Evolutionary conservation across 2,888 invertebrate species (phyloP), one percentile per base, ranked within the genome.

Genomic region (Agrypnus murinus): DNA sequence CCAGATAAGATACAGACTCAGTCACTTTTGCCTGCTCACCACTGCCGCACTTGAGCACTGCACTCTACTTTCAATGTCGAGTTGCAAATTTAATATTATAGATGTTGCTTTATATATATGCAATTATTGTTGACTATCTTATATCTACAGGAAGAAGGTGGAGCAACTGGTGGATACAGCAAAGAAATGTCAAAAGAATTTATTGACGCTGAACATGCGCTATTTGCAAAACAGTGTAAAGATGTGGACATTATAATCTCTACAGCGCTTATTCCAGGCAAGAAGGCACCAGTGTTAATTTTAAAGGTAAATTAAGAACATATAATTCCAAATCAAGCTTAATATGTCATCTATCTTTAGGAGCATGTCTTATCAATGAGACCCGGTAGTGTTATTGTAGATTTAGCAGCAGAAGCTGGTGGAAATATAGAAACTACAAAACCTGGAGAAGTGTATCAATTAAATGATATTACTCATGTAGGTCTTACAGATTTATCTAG

Each of bases 261-360:
- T n/a, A 96, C 96, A 0, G 96, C 96, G 4, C 89, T 96, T 10
- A 95, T 96, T 77, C 96, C 96, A 10, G 96, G 95, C 55, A 94
- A 92, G 84, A 92, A 90, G 58, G 96, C 96, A 0, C 96, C 96
- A 0, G 79, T 92, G 62, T 90, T 96, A 10, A 92, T 96, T 77
- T 87, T 93, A 65, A 94, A 92, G 89, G 94, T 94, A 82, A 65
- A 34, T 43, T n/a, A 12, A 12, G n/a, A 7, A 1, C 8, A 78
- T 68, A 58, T 64, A 31, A 14, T 58, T 63, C 46, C 17, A 5
- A 15, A 14, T 32, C 19, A 25, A 9, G 53, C 12, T 46, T 31
- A 15, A 45, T 14, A 70, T 31, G 38, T 63, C 12, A 25, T 12
- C n/a, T 7, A 46, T 78, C 12, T 77, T 76, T 67, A 93, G 92